phyloP scores from a whole-genome alignment of 2,888 invertebrate species.

The Palloptera scutellata region DNA sequence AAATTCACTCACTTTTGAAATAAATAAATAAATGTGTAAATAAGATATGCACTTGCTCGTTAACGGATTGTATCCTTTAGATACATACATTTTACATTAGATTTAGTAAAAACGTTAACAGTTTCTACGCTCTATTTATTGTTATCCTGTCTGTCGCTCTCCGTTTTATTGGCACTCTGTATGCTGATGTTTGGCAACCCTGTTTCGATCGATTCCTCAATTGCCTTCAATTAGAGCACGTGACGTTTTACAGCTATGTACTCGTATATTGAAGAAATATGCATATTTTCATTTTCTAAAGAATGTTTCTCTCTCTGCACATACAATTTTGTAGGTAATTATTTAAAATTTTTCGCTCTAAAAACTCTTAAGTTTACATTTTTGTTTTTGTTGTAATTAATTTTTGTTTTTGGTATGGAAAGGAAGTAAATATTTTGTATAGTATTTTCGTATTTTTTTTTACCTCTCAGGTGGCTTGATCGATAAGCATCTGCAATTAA shows the following conservation, averaged over 20 bases:
- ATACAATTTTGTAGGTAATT: not conserved
- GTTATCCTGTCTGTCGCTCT: slow-evolving; percentile 39
- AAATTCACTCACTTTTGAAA: too few relatives aligned
- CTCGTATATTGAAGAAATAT: slow-evolving; percentile 6
- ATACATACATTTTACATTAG: too few relatives aligned
- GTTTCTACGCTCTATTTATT: slow-evolving; percentile 30
- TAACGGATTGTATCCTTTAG: too few relatives aligned
- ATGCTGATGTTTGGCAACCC: slow-evolving; percentile 31
- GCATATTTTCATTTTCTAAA: not conserved
- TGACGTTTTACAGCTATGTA: slow-evolving; percentile 27
- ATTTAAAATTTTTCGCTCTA: slow-evolving; percentile 54
- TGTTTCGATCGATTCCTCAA: slow-evolving; percentile 26
- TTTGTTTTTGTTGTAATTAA: slow-evolving; percentile 49
- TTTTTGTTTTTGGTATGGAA: slow-evolving; percentile 35
- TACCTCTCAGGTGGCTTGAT: slow-evolving; percentile 80
- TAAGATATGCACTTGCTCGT: too few relatives aligned
- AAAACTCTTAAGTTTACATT: slow-evolving; percentile 60
- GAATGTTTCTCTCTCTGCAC: not conserved
- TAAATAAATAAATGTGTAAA: too few relatives aligned
- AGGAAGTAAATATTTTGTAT: slow-evolving; percentile 45
- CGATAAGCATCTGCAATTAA: slow-evolving; percentile 79
- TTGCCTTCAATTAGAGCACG: slow-evolving; percentile 1
- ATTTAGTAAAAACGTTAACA: not conserved
- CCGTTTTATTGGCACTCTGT: not conserved
- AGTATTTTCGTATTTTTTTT: slow-evolving; percentile 56